Evolutionary conservation across 2,888 invertebrate species (phyloP).

Genomic region (Nebria brevicollis): DNA sequence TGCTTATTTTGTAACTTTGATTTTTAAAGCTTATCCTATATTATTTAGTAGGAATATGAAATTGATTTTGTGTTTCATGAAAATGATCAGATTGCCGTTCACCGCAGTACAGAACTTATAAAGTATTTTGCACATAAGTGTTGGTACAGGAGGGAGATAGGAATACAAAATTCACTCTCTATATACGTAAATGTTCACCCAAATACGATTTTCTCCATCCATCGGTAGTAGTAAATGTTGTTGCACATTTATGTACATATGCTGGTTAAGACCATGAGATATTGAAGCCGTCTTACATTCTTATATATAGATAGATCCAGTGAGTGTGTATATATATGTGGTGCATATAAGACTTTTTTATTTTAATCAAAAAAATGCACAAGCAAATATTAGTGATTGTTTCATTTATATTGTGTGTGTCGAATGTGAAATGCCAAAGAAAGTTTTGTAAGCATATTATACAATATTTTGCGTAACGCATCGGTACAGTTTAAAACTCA

Average conservation of each 20-base stretch:
- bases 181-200: conserved; percentile 29
- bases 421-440: conserved; percentile 10
- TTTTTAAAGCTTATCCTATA: no score
- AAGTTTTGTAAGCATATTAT: conserved; percentile 12
- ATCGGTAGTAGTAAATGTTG: conserved; percentile 24
- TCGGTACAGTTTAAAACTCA: no score
- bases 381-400: background rate
- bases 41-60: no score
- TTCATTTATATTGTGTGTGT: background rate
- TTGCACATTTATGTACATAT: conserved; percentile 20
- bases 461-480: no score
- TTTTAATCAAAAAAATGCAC: background rate
- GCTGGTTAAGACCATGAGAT: background rate
- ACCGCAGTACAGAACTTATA: no score
- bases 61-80: no score
- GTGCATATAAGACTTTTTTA: background rate
- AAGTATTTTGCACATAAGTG: background rate
- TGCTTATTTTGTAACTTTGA: no score
- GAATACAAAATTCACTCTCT: conserved; percentile 35
- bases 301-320: background rate
- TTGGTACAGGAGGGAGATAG: background rate
- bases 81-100: no score
- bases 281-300: background rate
- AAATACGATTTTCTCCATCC: conserved; percentile 40
- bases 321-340: background rate